Percentiles rank a stretch among this genome's conserved stretches.
Evolutionary conservation across 2,797 vertebrate species (phyloP).

Genomic region (Acropternis orthonyx): DNA sequence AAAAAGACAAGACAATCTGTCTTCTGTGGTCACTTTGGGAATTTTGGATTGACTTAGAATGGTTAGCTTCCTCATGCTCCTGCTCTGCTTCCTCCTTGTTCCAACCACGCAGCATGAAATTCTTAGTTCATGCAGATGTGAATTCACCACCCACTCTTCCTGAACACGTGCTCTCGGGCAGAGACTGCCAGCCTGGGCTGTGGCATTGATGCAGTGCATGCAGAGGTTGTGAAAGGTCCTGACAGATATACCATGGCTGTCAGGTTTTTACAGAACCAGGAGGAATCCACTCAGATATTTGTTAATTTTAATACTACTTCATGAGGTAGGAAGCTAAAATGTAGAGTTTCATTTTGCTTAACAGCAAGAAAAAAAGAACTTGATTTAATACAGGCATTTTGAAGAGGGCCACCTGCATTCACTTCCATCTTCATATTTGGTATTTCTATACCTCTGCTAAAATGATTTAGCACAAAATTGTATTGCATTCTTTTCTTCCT

Average conservation of each 20-base stretch:
- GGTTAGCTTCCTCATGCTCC: neutral
- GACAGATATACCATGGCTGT: accelerated
- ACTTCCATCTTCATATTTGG: neutral
- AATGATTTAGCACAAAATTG: neutral
- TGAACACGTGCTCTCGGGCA: neutral
- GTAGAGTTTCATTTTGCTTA: neutral
- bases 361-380: neutral
- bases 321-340: neutral
- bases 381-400: neutral
- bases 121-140: neutral
- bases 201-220: too few species aligned
- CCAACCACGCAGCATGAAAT: neutral
- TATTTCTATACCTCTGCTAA: neutral
- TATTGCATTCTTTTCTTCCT: neutral
- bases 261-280: neutral
- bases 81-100: neutral
- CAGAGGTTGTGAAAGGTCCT: neutral
- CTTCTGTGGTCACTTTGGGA: neutral
- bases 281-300: neutral
- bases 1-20: neutral
- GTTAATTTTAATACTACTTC: neutral
- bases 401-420: neutral
- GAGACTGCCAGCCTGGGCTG: neutral
- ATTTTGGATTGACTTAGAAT: neutral
- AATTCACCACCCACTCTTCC: neutral